phyloP scores from a whole-genome alignment of 2,797 vertebrate species.

The Triplophysa yarkandensis region DNA sequence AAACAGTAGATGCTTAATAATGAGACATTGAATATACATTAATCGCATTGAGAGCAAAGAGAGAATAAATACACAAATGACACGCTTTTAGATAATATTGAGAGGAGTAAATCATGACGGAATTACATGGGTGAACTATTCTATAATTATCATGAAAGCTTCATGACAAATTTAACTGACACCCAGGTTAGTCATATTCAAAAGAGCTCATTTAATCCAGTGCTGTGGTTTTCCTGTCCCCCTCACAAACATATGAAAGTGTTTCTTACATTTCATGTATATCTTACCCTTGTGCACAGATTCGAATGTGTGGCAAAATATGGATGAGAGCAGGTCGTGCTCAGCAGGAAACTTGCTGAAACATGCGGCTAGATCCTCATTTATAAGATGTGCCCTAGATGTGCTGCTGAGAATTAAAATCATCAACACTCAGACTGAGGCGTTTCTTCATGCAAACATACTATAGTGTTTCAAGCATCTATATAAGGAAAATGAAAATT shows the following conservation, averaged over 20 bases:
- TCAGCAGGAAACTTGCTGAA: conserved; percentile 65
- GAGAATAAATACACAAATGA: background rate
- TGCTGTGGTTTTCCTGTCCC: background rate
- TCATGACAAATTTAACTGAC: background rate
- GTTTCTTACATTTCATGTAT: conserved; percentile 14
- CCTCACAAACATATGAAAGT: conserved; percentile 3
- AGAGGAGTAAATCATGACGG: background rate
- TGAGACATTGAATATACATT: background rate
- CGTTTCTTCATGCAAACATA: conserved; percentile 19
- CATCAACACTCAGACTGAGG: conserved; percentile 52
- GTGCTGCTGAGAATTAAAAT: conserved; percentile 65
- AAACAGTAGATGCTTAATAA: background rate
- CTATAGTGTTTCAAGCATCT: background rate
- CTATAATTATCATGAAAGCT: background rate
- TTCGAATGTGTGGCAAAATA: conserved; percentile 67
- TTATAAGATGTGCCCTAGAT: conserved; percentile 69
- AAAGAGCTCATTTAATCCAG: background rate
- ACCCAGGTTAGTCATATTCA: conserved; percentile 9
- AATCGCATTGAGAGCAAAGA: background rate
- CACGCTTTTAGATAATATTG: background rate
- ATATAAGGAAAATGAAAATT: background rate
- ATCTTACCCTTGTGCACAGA: conserved; percentile 52
- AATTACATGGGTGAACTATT: background rate
- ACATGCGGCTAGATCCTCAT: conserved; percentile 69
- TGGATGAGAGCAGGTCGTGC: conserved; percentile 66